Conservation (phyloP, 2,113 vertebrate species). For the Bambusicola thoracicus region DNA sequence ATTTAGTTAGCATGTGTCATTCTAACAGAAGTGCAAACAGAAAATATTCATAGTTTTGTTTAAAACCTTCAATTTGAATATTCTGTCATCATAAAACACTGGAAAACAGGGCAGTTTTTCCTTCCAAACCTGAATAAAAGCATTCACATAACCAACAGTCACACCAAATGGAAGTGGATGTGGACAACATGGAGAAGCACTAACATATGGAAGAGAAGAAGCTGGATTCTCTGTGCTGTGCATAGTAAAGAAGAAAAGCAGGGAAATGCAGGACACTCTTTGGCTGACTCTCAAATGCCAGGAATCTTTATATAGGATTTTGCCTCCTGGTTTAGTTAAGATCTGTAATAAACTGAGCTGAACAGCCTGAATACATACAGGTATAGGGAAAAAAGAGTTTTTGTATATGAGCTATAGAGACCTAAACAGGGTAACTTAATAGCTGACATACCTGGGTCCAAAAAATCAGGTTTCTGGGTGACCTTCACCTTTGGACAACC, state of each 20-base stretch:
- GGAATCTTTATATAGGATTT: neutral
- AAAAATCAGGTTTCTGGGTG: neutral
- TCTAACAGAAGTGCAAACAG: neutral
- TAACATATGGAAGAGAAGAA: neutral
- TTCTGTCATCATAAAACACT: neutral
- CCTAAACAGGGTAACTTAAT: neutral
- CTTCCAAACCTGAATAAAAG: neutral
- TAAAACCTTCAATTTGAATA: neutral
- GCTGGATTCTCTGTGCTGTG: neutral
- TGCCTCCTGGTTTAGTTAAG: neutral
- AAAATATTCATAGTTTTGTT: neutral
- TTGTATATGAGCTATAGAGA: neutral
- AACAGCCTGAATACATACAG: rapidly evolving
- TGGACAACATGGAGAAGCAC: neutral
- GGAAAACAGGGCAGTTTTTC: neutral
- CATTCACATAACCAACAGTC: neutral
- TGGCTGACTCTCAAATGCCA: neutral
- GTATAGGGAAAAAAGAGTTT: neutral
- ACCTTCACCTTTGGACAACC: neutral
- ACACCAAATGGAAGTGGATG: neutral
- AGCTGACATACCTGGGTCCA: neutral
- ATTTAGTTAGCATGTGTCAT: neutral
- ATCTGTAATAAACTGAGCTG: neutral
- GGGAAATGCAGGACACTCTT: neutral
- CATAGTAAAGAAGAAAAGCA: neutral